Conservation (phyloP, 2,113 vertebrate genomes). For the Microcebus lehilahytsara region DNA sequence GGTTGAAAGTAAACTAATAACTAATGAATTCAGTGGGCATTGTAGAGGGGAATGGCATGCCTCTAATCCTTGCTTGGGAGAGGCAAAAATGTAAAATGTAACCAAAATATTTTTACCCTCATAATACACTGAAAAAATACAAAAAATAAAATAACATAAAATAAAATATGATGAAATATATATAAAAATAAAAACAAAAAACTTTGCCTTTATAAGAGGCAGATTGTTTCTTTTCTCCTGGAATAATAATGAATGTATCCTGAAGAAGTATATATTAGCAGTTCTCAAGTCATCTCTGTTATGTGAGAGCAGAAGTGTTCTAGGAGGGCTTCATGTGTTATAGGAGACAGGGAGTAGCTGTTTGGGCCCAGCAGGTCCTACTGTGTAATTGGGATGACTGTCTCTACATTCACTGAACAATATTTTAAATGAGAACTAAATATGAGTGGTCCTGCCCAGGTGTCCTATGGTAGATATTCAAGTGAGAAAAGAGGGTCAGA, state of each 20-base stretch:
- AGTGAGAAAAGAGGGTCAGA: neutral
- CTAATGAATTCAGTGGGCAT: too few relatives aligned
- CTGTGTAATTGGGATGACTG: neutral
- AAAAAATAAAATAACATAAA: too few relatives aligned
- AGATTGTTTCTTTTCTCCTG: neutral
- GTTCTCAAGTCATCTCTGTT: neutral
- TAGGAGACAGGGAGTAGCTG: neutral
- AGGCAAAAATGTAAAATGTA: too few relatives aligned
- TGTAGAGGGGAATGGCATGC: too few relatives aligned
- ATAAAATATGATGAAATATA: too few relatives aligned
- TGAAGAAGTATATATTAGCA: neutral
- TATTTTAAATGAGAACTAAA: neutral
- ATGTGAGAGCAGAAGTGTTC: neutral
- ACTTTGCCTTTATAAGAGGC: too few relatives aligned
- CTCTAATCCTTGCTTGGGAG: too few relatives aligned
- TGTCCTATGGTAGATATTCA: neutral
- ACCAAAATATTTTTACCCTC: too few relatives aligned
- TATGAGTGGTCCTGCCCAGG: neutral
- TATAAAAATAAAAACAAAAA: too few relatives aligned
- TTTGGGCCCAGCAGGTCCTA: neutral
- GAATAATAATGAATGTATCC: neutral
- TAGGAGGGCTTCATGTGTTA: too few relatives aligned
- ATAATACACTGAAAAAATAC: too few relatives aligned
- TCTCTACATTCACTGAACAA: neutral
- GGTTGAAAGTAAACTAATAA: too few relatives aligned